Evolutionary conservation across 2,113 vertebrate species (phyloP), one percentile per base, ranked within the genome.

Genomic region (Caranx melampygus): DNA sequence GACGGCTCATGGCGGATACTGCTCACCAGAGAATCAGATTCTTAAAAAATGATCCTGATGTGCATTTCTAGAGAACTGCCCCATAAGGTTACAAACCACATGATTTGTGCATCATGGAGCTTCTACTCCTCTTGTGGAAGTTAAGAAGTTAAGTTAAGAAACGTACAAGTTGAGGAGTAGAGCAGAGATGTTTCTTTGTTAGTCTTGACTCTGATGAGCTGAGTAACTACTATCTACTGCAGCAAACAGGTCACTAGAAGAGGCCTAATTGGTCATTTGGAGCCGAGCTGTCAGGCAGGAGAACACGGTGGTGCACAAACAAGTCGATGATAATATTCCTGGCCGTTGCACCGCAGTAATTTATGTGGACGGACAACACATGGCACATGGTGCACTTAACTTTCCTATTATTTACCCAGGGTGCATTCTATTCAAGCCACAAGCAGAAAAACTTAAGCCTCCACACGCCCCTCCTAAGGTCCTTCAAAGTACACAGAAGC

Each of bases 261-360:
- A n/a, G 6, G 2, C 12, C n/a, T 78, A 61, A 78, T 62, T 88
- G 69, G 52, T 71, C 62, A 75, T 75, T 47, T 68, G 66, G 65
- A 49, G 21, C 57, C 16, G 49, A 79, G 66, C 64, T 83, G 67
- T 77, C 63, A 65, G 37, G 34, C 20, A 45, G 73, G 47, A 47
- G 66, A 49, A 44, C 13, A 42, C 18, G 49, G 5, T 4, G 44
- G 35, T 26, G n/a, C 35, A 58, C 72, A 79, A 75, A 81, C 37
- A 75, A 58, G 61, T 57, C 26, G 1, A 6, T 58, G 14, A 47
- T 63, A 47, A 57, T 75, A 62, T 47, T 18, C 31, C 6, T 42
- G 31, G 58, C 42, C 51, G 73, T 74, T 72, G 13, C 33, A 45
- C 52, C 14, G 33, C 16, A 4, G 8, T 40, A 52, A 6, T 63